Evolutionary conservation across 2,113 vertebrate genomes (phyloP), one percentile per base, ranked within the genome.

Genomic region (Carassius carassius): DNA sequence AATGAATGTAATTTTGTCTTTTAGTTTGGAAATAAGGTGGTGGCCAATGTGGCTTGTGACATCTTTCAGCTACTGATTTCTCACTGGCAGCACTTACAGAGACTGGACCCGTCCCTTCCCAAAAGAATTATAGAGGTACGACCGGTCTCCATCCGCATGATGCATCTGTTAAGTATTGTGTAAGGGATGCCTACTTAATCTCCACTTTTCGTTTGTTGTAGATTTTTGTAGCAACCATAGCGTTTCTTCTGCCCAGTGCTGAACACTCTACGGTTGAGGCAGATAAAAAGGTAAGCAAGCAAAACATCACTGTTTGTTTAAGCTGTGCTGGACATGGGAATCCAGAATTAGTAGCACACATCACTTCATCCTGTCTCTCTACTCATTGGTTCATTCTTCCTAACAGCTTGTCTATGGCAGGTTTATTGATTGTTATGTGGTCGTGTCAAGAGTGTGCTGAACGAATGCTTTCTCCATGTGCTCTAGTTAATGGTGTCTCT

Each of bases 211-310:
- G 51, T 62, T 23, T 47, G n/a, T 82, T 90, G 35, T 89, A 99
- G 98, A 98, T 99, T 91, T 97, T 99, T 41, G 96, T 99, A 93
- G 98, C 98, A 90, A 99, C 98, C 82, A 96, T 98, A 83, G 96
- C 96, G 8, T 99, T 99, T 92, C 97, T 99, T 86, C 93, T 99
- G 92, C 98, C 98, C 0, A 96, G 96, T 87, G 97, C 98, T 0
- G 98, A 99, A 56, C 95, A 97, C 87, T 99, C 98, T 35, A 94
- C 95, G 1, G 90, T 97, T 90, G 98, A 99, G 92, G 94, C 94
- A 23, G 98, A 99, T 92, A 99, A 99, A 94, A 99, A 99, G 97
- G 98, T 99, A 94, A 88, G 70, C 81, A 88, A 80, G 73, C 21
- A n/a, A 8, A 17, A 67, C 25, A 23, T 37, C 54, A 37, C 76